phyloP scores from a whole-genome alignment of 2,888 invertebrate genomes.

The Cantharis rufa region DNA sequence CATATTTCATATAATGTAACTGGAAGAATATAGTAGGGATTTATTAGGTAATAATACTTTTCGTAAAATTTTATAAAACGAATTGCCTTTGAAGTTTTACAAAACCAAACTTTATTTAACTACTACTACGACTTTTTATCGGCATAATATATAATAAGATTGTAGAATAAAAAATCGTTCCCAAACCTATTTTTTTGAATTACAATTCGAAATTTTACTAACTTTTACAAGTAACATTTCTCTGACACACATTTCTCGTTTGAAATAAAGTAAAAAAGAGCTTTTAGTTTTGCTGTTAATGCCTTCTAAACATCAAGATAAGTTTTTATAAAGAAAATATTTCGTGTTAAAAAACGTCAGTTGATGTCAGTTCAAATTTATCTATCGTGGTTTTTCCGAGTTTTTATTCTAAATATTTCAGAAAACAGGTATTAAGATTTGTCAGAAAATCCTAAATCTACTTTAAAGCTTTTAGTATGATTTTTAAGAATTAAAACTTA shows the following conservation, averaged over 20 bases:
- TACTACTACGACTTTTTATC: not conserved
- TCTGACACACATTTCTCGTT: not conserved
- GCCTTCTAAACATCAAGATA: not conserved
- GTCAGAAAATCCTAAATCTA: not conserved
- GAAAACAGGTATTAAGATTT: not conserved
- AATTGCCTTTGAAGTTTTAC: not conserved
- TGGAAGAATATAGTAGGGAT: not conserved
- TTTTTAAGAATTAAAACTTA: not conserved
- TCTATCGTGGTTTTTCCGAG: not conserved
- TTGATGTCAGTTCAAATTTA: not conserved
- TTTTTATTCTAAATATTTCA: not conserved
- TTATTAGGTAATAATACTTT: not conserved
- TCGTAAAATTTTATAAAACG: not conserved
- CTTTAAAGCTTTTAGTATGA: not conserved
- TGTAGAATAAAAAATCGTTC: not conserved
- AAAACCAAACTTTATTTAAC: not conserved
- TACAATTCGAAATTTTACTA: not conserved
- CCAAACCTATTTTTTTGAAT: not conserved
- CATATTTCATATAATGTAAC: not conserved
- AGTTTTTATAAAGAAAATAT: not conserved
- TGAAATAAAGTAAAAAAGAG: not conserved
- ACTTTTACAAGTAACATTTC: not conserved
- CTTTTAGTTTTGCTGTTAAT: not conserved
- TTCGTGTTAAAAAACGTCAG: not conserved
- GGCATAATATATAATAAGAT: not conserved